Percentiles rank a stretch among this genome's conserved stretches.
Evolutionary conservation across 1,140 invertebrate genomes (phyloP).

Genomic region (Adelges cooleyi): DNA sequence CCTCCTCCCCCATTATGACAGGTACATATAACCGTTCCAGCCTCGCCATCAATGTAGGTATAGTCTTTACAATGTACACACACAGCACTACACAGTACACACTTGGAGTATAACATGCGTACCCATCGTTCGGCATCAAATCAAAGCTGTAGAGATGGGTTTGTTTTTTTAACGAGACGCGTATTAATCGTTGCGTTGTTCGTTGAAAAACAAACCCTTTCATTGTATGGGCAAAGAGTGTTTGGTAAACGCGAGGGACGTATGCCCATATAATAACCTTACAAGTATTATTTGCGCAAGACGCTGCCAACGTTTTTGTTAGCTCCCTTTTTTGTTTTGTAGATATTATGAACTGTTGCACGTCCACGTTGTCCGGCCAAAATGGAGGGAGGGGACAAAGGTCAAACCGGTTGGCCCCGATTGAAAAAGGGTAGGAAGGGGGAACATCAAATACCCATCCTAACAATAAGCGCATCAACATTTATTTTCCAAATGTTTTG

Average conservation of each 20-base stretch:
- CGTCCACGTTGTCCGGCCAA: background rate
- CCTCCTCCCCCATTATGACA: too few relatives aligned
- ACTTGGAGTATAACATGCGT: too few relatives aligned
- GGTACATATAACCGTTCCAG: too few relatives aligned
- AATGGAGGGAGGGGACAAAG: background rate
- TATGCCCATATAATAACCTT: too few relatives aligned
- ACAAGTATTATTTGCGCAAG: background rate
- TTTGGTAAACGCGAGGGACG: background rate
- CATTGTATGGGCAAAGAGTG: background rate
- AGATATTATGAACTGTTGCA: background rate
- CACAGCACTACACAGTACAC: too few relatives aligned
- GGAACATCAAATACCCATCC: background rate
- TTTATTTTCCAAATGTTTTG: background rate
- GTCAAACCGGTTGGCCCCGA: constrained; percentile 22
- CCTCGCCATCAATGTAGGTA: too few relatives aligned
- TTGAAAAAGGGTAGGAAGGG: too few relatives aligned
- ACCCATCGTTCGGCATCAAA: too few relatives aligned
- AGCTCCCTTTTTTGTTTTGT: too few relatives aligned
- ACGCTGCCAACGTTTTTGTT: too few relatives aligned
- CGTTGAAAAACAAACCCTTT: constrained; percentile 1
- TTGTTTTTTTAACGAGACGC: background rate
- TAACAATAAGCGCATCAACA: background rate
- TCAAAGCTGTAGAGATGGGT: too few relatives aligned
- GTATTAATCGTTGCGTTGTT: background rate
- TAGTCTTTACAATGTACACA: too few relatives aligned